Conservation (phyloP, 37 sponge, comb jelly and placozoan species). For the Halichondria panicea region DNA sequence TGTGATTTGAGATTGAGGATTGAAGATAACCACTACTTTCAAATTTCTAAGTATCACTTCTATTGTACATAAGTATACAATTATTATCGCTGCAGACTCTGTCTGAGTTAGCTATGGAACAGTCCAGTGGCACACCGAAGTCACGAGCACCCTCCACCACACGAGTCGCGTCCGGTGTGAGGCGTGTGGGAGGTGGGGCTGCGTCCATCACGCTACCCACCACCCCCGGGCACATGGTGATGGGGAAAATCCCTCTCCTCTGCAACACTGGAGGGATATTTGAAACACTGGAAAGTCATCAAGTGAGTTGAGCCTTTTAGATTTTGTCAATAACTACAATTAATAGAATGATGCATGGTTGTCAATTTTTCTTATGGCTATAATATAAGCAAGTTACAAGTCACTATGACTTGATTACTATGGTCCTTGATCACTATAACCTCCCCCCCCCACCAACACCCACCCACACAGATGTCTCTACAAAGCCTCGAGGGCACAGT, state of each 20-base stretch:
- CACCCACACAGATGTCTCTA: conserved; percentile 41
- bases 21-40: too few relatives aligned
- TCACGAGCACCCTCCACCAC: conserved; percentile 7
- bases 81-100: neutral
- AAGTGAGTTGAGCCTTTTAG: conserved; percentile 36
- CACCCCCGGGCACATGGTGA: neutral
- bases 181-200: neutral
- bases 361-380: neutral
- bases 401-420: neutral
- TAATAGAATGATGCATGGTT: too few relatives aligned
- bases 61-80: neutral
- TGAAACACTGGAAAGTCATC: conserved; percentile 62
- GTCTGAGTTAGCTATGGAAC: conserved; percentile 32
- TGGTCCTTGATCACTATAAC: too few relatives aligned
- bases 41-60: too few relatives aligned
- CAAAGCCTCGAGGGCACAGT: conserved; percentile 44
- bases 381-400: conserved; percentile 1
- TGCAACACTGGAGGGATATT: conserved; percentile 46
- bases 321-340: too few relatives aligned
- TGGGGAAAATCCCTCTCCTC: conserved; percentile 19
- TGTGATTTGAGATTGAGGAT: too few relatives aligned
- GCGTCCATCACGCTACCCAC: neutral
- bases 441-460: conserved; percentile 19
- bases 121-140: conserved; percentile 24
- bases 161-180: conserved; percentile 19